Evolutionary conservation across 2,888 invertebrate species (phyloP).

Genomic region (Chalcis sispes): DNA sequence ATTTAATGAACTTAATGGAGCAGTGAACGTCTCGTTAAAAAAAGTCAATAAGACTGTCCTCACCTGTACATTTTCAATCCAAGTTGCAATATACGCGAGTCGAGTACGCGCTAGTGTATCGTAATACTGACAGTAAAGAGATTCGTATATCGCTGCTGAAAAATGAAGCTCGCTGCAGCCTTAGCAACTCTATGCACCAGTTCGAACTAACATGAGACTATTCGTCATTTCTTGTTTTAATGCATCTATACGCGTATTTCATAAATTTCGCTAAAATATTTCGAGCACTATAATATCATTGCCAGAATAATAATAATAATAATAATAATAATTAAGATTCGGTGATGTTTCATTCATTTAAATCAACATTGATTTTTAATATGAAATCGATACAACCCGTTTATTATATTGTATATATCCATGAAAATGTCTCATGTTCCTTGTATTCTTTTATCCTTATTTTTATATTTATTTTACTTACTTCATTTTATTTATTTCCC

Average conservation of each 20-base stretch:
- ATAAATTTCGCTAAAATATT: neutral
- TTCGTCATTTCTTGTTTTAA: conserved; percentile 20
- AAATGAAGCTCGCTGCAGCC: conserved; percentile 64
- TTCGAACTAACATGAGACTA: too few relatives aligned
- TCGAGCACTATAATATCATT: too few relatives aligned
- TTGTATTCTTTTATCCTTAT: too few relatives aligned
- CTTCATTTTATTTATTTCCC: conserved; percentile 7
- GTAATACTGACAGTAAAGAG: conserved; percentile 76
- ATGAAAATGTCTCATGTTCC: too few relatives aligned
- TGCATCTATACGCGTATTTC: neutral
- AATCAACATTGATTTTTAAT: neutral
- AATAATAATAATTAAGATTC: too few relatives aligned
- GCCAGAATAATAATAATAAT: too few relatives aligned
- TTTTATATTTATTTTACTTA: too few relatives aligned
- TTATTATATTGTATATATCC: too few relatives aligned
- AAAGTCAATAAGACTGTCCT: neutral
- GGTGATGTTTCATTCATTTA: too few relatives aligned
- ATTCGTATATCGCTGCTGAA: conserved; percentile 68
- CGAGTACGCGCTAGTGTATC: conserved; percentile 70
- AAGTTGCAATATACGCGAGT: conserved; percentile 61
- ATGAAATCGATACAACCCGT: too few relatives aligned
- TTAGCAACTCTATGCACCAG: conserved; percentile 50
- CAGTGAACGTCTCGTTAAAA: too few relatives aligned
- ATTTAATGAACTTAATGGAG: too few relatives aligned
- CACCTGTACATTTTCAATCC: neutral